phyloP scores from a whole-genome alignment of 2,797 vertebrate genomes.

The Acanthis flammea region DNA sequence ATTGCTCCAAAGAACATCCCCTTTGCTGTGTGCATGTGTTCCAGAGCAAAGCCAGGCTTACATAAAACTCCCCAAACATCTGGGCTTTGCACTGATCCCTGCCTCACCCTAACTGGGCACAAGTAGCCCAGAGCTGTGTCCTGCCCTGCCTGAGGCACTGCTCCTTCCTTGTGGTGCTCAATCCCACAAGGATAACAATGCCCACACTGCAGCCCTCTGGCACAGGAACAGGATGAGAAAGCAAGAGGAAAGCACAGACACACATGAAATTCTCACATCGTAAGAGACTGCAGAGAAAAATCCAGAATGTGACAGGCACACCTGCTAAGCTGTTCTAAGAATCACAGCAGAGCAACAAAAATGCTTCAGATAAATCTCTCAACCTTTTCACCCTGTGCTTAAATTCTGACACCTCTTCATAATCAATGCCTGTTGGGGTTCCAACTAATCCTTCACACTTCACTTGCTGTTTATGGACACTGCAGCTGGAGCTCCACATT shows the following conservation, averaged over 20 bases:
- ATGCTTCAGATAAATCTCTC: background rate
- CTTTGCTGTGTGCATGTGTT: background rate
- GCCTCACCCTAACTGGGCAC: accelerated
- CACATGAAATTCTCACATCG: background rate
- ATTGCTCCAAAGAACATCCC: background rate
- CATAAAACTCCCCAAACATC: accelerated
- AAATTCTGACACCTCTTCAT: background rate
- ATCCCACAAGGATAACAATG: accelerated
- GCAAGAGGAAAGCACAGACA: background rate
- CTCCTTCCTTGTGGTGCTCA: background rate
- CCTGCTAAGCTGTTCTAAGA: background rate
- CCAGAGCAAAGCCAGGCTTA: background rate
- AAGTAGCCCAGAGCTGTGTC: accelerated
- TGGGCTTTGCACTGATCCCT: background rate
- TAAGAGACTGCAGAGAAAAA: background rate
- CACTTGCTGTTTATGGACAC: background rate
- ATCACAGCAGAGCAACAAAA: accelerated
- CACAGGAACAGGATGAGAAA: background rate
- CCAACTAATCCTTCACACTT: background rate
- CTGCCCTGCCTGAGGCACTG: background rate
- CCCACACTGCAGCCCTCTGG: accelerated
- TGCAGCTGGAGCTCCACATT: background rate
- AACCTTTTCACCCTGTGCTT: background rate
- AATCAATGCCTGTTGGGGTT: background rate
- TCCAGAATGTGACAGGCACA: too few species aligned